Evolutionary conservation across 2,797 vertebrate genomes (phyloP), one percentile per base, ranked within the genome.

Genomic region (Sebastes hubbsi): DNA sequence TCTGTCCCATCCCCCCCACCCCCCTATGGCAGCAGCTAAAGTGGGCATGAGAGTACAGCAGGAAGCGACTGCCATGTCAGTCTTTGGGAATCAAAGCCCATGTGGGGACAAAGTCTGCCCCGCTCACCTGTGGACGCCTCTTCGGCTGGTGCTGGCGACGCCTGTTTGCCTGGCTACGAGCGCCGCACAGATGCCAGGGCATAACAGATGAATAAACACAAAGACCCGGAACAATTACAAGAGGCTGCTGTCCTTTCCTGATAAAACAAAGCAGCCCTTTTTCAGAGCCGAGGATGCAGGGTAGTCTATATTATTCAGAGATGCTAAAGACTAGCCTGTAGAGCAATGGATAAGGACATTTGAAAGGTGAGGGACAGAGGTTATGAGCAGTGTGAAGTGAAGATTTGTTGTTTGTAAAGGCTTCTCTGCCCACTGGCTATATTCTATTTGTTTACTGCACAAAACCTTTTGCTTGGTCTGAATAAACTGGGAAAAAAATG

Each of bases 131-230:
- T 84, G 78, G 70, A 87, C 68, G 62, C 60, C 81, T 83, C 85
- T 63, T 87, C 77, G 83, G 86, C 91, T 87, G 88, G 78, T 83
- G 88, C 88, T 90, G 91, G 89, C 80, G 60, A 76, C 34, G 77
- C 70, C 71, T 84, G 82, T 89, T 91, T 80, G 82, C 78, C 82
- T 87, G 88, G 88, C 89, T 80, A 25, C 36, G 55, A 80, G 81
- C 73, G 1, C 65, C 3, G n/a, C 82, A 83, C 91, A 90, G 85
- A 88, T 90, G 88, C 91, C 90, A 92, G 85, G 87, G 73, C 88
- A 91, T 84, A 93, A 89, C 94, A 95, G 92, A 94, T 93, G 90
- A 94, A 93, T 91, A 95, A 94, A 95, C 91, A 94, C 81, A 88
- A 81, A 89, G 83, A 87, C 46, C 88, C 77, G 46, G 81, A 87